Percentiles rank a stretch among this genome's conserved stretches.
Conservation (phyloP, 2,888 invertebrate genomes). For the Nycteola revayana region DNA sequence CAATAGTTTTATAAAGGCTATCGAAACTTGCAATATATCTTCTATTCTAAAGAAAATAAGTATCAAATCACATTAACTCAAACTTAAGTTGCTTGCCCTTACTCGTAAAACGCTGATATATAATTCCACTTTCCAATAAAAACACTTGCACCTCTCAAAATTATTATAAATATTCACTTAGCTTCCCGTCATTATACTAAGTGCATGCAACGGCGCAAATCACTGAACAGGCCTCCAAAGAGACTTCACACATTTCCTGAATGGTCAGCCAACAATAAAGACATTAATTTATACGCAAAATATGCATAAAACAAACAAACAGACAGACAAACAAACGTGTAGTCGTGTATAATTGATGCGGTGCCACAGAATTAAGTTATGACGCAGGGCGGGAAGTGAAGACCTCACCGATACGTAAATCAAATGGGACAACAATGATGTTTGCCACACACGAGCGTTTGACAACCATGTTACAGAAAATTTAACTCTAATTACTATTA, state of each 20-base stretch:
- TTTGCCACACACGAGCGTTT: conserved; percentile 30
- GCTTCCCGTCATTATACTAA: too few species aligned
- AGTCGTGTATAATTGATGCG: conserved; percentile 33
- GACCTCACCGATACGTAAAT: conserved; percentile 66
- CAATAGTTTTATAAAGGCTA: too few species aligned
- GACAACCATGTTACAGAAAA: conserved; percentile 8
- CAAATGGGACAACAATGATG: conserved; percentile 37
- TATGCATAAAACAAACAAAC: conserved; percentile 15
- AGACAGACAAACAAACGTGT: conserved; percentile 14
- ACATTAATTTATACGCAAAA: conserved; percentile 22
- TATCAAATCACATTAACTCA: too few species aligned
- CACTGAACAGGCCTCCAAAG: conserved; percentile 3
- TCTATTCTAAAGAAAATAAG: too few species aligned
- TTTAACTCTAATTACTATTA: not conserved
- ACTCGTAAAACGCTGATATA: too few species aligned
- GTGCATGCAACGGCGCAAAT: too few species aligned
- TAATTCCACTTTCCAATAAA: too few species aligned
- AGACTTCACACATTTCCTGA: conserved; percentile 18
- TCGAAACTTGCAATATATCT: too few species aligned
- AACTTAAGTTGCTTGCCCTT: too few species aligned
- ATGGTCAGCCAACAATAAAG: conserved; percentile 21
- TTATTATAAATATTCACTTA: too few species aligned
- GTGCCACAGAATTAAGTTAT: conserved; percentile 50
- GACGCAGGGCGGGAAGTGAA: conserved; percentile 69
- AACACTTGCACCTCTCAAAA: too few species aligned